Evolutionary conservation across 2,113 vertebrate species (phyloP), one percentile per base, ranked within the genome.

Genomic region (Stegostoma tigrinum): DNA sequence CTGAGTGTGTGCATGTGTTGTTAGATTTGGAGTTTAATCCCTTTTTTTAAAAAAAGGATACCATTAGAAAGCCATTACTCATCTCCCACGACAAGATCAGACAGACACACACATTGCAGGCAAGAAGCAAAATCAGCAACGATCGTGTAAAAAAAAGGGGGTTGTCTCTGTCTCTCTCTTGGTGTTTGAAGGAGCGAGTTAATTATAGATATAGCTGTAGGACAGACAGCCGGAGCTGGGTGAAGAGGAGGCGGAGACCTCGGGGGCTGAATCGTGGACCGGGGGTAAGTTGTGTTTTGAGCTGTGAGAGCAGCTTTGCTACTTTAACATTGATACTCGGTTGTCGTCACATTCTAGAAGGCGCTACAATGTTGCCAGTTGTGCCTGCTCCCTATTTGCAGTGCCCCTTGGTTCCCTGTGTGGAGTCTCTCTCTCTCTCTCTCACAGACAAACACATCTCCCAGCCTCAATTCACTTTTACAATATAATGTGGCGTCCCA

Each of bases 331-430:
- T 68, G 66, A n/a, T 38, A 94, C 91, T 68, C 67, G 67, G 70
- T 48, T 70, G 93, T 72, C 45, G 64, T 67, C 93, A 95, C 93
- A 42, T 70, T 95, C 67, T 48, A 48, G 42, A 48, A 45, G 14
- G 66, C 93, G 66, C 67, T 95, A 48, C 93, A 95, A 95, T 95
- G 67, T 95, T 95, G n/a, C 93, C 93, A 95, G 5, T 27, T 70
- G 4, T 14, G 42, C n/a, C 42, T 48, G 55, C 34, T 2, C 10
- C 15, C 55, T 14, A 8, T 2, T 2, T 27, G 10, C 24, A 34
- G 30, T 10, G 27, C 24, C 5, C 27, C 30, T 30, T 2, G 72
- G 24, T 8, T 75, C 17, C n/a, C 3, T 38, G n/a, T 80, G 14
- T 38, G 75, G 75, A 27, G 30, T 78, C 30, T 78, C 24, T 30